These are phyloP conservation scores for pig (Sus scrofa) DNA, from an alignment of 2,113 vertebrate species.

Conservation along the genomic window DNA sequence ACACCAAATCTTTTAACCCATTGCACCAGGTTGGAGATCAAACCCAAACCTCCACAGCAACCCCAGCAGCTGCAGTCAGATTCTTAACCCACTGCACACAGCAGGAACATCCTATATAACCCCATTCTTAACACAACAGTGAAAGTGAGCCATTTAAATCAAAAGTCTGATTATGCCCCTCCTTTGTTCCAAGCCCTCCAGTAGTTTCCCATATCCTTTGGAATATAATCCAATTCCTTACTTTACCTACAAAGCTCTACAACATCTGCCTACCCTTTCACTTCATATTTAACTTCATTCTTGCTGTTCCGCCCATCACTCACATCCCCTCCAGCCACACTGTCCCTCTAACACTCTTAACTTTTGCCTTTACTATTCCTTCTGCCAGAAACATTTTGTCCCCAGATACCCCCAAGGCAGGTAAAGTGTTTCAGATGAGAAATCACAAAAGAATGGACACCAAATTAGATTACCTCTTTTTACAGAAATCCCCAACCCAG, in stretches of 20 bases:
- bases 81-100: too few relatives aligned
- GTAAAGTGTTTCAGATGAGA: background rate
- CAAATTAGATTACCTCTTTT: background rate
- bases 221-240: background rate
- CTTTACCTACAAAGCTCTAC: background rate
- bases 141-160: constrained; percentile 6
- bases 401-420: background rate
- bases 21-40: too few relatives aligned
- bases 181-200: background rate
- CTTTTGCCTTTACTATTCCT: background rate
- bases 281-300: background rate
- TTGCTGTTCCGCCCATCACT: background rate
- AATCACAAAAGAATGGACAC: background rate
- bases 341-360: background rate
- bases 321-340: background rate
- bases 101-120: too few relatives aligned
- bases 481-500: constrained; percentile 1
- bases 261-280: background rate
- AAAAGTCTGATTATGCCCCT: background rate
- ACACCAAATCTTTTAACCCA: too few relatives aligned
- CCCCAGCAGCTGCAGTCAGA: too few relatives aligned
- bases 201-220: background rate
- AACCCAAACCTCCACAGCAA: too few relatives aligned
- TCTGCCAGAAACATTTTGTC: background rate
- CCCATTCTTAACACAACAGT: constrained; percentile 12